These are phyloP conservation scores for Protonemura montana DNA, from an alignment of 2,888 invertebrate species.

Conservation along the genomic window DNA sequence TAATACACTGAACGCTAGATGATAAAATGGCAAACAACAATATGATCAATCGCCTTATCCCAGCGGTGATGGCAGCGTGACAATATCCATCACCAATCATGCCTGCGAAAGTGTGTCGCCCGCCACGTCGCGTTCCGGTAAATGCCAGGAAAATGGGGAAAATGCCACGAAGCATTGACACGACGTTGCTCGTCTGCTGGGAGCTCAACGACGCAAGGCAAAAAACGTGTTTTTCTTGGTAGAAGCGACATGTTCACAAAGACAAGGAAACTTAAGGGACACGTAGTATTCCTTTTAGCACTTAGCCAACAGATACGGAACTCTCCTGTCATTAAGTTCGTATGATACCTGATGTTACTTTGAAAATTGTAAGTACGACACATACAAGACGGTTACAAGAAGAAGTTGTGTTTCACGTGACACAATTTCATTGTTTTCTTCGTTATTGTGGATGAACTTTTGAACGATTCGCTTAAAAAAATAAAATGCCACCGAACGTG, in stretches of 20 bases:
- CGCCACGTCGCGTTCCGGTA: neutral
- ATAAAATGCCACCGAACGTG: neutral
- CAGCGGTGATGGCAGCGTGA: neutral
- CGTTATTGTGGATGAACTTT: neutral
- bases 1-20: neutral
- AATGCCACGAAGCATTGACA: too few relatives aligned
- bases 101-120: neutral
- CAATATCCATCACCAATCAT: neutral
- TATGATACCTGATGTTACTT: neutral
- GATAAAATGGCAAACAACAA: neutral
- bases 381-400: neutral
- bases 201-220: neutral
- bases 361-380: neutral
- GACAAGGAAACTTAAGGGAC: neutral
- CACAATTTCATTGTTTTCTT: neutral
- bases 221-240: neutral
- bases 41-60: slow-evolving; percentile 5
- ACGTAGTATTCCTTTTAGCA: neutral
- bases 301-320: neutral
- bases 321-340: neutral
- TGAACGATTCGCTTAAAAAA: neutral
- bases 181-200: neutral
- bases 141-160: too few relatives aligned
- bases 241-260: neutral
- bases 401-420: neutral